Evolutionary conservation across 2,797 vertebrate species (phyloP), one percentile per base, ranked within the genome.

Genomic region (Euphonia xanthogaster): DNA sequence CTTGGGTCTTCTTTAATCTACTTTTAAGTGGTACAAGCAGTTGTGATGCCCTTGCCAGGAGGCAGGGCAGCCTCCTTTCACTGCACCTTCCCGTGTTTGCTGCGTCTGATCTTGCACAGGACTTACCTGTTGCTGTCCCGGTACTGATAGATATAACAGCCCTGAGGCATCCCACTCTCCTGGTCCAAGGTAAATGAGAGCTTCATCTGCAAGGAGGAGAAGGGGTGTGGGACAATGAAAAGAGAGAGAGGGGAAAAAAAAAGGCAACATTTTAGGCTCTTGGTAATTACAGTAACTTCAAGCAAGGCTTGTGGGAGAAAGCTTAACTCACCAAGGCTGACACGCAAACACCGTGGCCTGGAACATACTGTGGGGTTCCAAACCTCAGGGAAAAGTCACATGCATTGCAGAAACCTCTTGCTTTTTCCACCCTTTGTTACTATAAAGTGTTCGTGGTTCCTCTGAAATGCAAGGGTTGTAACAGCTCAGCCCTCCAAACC

Each of bases 121-220:
- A 95, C 99, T 98, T 98, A 99, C 99, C 98, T 99, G 98, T 99
- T 99, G 96, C 99, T 99, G 98, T 99, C 99, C 82, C 97, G 98
- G 98, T 99, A 99, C 93, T 99, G 97, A 90, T 99, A 99, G 95
- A 99, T 72, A 40, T 98, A 99, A 96, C 99, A 99, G 93, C 99
- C 99, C 97, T 99, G 99, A 90, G 99, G 99, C 98, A 99, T 98
- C 96, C 99, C 99, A 11, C 98, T 99, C 89, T 99, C 99, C 57
- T 98, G 98, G 97, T 99, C 98, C 97, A 99, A 98, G 24, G 98
- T 99, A 96, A 99, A 99, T 6, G 99, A 98, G 63, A 99, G 97
- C 97, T 99, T 99, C 68, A 99, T 73, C 99, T 99, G 98, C 51
- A 97, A 66, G 61, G 70, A 83, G 54, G 82, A 72, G 77, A 79